Evolutionary conservation across 2,888 invertebrate species (phyloP).

Genomic region (Machimus rusticus): DNA sequence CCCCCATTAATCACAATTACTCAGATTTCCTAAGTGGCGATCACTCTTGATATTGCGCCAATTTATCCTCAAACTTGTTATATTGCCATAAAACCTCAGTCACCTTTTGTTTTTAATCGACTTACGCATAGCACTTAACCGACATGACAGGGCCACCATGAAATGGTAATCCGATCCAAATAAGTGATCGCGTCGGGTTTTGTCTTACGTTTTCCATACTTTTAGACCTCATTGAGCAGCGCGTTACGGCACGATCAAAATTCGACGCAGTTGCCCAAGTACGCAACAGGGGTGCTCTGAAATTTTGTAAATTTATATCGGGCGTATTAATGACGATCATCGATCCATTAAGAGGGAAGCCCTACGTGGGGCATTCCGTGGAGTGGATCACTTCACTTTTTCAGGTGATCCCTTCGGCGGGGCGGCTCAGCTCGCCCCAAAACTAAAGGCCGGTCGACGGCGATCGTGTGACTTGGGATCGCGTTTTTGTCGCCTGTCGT

Average conservation of each 20-base stretch:
- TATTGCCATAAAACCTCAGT: constrained; percentile 32
- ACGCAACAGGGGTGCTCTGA: neutral
- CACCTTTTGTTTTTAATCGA: constrained; percentile 41
- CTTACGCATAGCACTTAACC: constrained; percentile 36
- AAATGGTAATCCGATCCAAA: constrained; percentile 32
- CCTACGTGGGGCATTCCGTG: constrained; percentile 19
- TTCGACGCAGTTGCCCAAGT: constrained; percentile 7
- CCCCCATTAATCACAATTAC: constrained; percentile 37
- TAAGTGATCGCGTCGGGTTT: constrained; percentile 39
- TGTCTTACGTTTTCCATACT: constrained; percentile 37
- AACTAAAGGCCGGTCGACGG: neutral
- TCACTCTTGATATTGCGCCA: constrained; percentile 32
- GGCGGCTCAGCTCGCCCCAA: neutral
- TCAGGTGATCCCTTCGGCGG: neutral
- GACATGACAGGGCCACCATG: constrained; percentile 42
- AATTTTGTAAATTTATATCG: constrained; percentile 36
- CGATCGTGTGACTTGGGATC: constrained; percentile 10
- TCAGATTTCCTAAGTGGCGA: constrained; percentile 29
- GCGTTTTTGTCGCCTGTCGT: neutral
- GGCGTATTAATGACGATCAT: constrained; percentile 40
- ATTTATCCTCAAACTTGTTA: constrained; percentile 31
- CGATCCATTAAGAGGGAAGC: constrained; percentile 39
- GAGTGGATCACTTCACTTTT: constrained; percentile 18
- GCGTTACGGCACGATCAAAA: constrained; percentile 17
- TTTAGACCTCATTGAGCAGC: constrained; percentile 34